Base-by-base conservation (phyloP, 1,140 invertebrate species). In the Glomeris maerens region DNA sequence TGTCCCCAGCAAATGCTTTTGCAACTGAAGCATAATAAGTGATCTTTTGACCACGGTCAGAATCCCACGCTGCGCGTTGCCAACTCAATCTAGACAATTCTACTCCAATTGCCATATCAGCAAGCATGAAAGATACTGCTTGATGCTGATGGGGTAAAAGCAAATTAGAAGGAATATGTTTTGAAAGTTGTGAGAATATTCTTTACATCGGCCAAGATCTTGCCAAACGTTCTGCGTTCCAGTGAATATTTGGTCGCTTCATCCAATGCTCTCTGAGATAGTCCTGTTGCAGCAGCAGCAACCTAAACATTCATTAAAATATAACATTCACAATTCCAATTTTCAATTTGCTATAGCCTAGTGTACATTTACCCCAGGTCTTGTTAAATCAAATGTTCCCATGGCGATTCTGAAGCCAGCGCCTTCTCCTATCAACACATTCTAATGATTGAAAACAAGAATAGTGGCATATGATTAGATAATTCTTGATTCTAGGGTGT, bases 331-430 rank as follows among this genome's bases (percentile, higher is more conserved):
- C n/a, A n/a, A n/a, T n/a, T n/a, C n/a, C n/a, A n/a, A n/a, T 36
- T 17, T 42, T 7, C 40, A 25, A 42, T 10, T 42, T 42, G 17
- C 25, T 21, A 17, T 25, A 42, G 4, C 17, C n/a, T n/a, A 7
- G 17, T 42, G 5, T 21, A 21, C 17, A 67, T 67, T 69, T 74
- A 86, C 90, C 57, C 84, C 80, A 29, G 93, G 87, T 50, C 93
- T 75, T 3, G 92, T 95, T 62, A 80, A 84, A 62, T 97, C 93
- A 66, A 97, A 97, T 2, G 90, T 88, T 45, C 79, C 81, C 94
- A 97, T 97, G 3, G 92, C 92, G 64, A 97, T 84, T 70, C 92
- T 93, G 65, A 98, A 98, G 41, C 94, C 94, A 49, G 79, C 78
- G 1, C 91, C 92, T 74, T 71, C 69, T 23, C 74, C 77, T 38